Percentiles rank a stretch among this genome's conserved stretches.
Evolutionary conservation across 1,140 invertebrate genomes (phyloP).

Genomic region (Neelides sp.): DNA sequence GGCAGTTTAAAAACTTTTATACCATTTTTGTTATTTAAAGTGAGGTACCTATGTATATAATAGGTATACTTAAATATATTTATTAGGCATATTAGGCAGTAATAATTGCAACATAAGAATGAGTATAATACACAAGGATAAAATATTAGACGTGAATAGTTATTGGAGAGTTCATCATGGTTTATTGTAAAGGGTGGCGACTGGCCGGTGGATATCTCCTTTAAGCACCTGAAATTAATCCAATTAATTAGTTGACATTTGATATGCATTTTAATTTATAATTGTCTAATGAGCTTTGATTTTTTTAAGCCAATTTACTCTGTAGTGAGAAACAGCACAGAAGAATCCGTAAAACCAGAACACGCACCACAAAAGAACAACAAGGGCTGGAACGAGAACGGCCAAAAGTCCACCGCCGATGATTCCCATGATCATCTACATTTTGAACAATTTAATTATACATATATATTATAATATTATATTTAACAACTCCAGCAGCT

Average conservation of each 20-base stretch:
- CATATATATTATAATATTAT: not conserved
- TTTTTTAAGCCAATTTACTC: conserved; percentile 15
- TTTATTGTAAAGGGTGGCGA: conserved; percentile 12
- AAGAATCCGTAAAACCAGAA: conserved; percentile 29
- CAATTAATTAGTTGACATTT: not conserved
- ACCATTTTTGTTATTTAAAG: too few species aligned
- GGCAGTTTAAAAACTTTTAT: too few species aligned
- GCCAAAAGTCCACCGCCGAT: conserved; percentile 8
- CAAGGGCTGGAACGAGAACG: conserved; percentile 24
- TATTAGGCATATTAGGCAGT: too few species aligned
- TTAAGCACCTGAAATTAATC: conserved; percentile 25
- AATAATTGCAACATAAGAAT: too few species aligned
- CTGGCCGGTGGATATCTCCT: conserved; percentile 29
- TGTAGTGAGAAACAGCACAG: conserved; percentile 29
- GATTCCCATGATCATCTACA: conserved; percentile 28
- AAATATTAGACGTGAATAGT: too few species aligned
- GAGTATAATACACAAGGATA: too few species aligned
- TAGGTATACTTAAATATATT: too few species aligned
- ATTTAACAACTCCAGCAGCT: too few species aligned
- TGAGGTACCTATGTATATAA: too few species aligned
- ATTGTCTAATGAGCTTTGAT: not conserved
- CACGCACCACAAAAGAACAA: conserved; percentile 28
- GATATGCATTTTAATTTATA: not conserved
- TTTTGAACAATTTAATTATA: too few species aligned
- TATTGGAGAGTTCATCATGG: too few species aligned